phyloP scores from a whole-genome alignment of 2,888 invertebrate species.

The Ochropleura plecta region DNA sequence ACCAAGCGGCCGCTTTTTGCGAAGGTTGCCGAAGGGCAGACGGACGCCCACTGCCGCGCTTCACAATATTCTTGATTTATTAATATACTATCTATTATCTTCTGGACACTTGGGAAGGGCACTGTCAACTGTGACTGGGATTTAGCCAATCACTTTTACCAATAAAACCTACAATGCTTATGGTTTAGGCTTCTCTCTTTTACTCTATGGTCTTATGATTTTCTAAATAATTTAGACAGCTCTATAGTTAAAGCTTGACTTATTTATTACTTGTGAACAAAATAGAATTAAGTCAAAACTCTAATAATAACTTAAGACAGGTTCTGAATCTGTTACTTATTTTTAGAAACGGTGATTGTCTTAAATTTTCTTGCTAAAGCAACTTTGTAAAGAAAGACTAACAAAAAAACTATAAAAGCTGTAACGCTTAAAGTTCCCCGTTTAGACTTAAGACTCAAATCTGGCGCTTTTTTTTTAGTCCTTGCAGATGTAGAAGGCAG shows the following conservation, averaged over 20 bases:
- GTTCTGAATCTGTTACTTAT: conserved; percentile 1
- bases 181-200: background rate
- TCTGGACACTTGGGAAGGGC: background rate
- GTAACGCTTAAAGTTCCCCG: background rate
- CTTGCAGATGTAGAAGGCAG: background rate
- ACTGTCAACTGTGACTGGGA: background rate
- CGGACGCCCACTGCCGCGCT: conserved; percentile 17
- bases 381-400: no score
- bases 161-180: background rate
- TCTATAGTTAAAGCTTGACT: background rate
- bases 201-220: background rate
- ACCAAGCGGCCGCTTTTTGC: conserved; percentile 34
- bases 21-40: conserved; percentile 53
- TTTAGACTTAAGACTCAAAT: background rate
- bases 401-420: background rate
- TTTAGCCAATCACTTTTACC: background rate
- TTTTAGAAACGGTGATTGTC: background rate
- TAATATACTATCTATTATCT: conserved; percentile 25
- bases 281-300: conserved; percentile 1
- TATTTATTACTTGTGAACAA: background rate
- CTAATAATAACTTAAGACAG: background rate
- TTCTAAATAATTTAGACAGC: background rate
- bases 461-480: background rate
- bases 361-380: no score
- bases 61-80: conserved; percentile 31